Evolutionary conservation across 1,140 invertebrate species (phyloP), one percentile per base, ranked within the genome.

Genomic region (Nasonia longicornis): DNA sequence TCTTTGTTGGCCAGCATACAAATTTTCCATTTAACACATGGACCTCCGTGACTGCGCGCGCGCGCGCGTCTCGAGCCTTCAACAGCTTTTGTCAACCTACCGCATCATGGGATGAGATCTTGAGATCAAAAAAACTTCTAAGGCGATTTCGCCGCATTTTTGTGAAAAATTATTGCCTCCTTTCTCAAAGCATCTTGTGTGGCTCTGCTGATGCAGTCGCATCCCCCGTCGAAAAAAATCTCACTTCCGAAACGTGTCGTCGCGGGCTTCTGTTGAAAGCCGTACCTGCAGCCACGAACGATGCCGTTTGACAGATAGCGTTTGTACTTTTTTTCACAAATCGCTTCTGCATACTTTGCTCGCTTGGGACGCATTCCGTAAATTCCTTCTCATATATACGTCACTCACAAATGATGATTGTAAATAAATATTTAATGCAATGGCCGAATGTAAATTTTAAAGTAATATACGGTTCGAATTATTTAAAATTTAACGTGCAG

Each of bases 21-120:
- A 58, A 58, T 64, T 29, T 81, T 78, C 45, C 74, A 79, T 84
- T 79, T 64, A 35, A 69, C 79, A 70, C 26, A 52, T 20, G 29
- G 58, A 76, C 74, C 71, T 58, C 29, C 74, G 58, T 66, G 22
- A 66, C n/a, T 76, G 29, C 31, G 8, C 20, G 11, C 26, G 26
- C 26, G 26, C 26, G 58, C 20, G 3, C 52, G 52, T n/a, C 16
- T 58, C 52, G 14, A 58, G 52, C 52, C 58, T 76, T 76, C 29
- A 76, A 22, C 45, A 75, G 48, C 26, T 63, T 75, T 63, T 58
- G 73, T 75, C 45, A 75, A 75, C 73, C 73, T 75, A 75, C 73
- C 73, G 73, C 73, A 75, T 58, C 35, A 58, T 29, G 12, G 3
- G 48, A 29, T 75, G 26, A 63, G 20, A 75, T 75, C 73, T 75